Evolutionary conservation across 2,888 invertebrate genomes (phyloP).

Genomic region (Synanthedon formicaeformis): DNA sequence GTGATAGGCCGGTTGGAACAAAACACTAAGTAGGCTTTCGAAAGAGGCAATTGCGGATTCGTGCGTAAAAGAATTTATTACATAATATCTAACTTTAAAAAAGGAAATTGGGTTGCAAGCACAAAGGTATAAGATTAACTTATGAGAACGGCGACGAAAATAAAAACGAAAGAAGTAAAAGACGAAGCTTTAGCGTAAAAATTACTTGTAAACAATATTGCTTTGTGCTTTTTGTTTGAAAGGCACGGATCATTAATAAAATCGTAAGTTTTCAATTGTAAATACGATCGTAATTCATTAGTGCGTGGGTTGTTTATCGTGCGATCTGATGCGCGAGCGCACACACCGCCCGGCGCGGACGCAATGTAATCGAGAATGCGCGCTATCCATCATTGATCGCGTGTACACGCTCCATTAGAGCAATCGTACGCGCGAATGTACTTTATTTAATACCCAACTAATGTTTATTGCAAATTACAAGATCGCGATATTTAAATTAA

Average conservation of each 20-base stretch:
- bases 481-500: background rate
- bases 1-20: too few species aligned
- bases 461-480: background rate
- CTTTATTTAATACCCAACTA: background rate
- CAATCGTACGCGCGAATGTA: background rate
- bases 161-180: too few species aligned
- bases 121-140: too few species aligned
- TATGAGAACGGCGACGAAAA: too few species aligned
- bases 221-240: too few species aligned
- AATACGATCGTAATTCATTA: conserved; percentile 20
- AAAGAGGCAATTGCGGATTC: too few species aligned
- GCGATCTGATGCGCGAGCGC: conserved; percentile 19
- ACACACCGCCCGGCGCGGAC: background rate
- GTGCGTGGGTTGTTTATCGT: conserved; percentile 16
- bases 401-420: conserved; percentile 20
- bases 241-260: background rate
- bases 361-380: background rate
- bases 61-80: too few species aligned
- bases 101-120: too few species aligned
- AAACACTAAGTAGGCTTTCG: too few species aligned
- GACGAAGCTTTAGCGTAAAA: too few species aligned
- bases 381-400: conserved; percentile 22
- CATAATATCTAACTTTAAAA: too few species aligned
- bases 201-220: too few species aligned
- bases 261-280: conserved; percentile 23